Evolutionary conservation across 2,797 vertebrate genomes (phyloP).

Genomic region (Betta splendens): DNA sequence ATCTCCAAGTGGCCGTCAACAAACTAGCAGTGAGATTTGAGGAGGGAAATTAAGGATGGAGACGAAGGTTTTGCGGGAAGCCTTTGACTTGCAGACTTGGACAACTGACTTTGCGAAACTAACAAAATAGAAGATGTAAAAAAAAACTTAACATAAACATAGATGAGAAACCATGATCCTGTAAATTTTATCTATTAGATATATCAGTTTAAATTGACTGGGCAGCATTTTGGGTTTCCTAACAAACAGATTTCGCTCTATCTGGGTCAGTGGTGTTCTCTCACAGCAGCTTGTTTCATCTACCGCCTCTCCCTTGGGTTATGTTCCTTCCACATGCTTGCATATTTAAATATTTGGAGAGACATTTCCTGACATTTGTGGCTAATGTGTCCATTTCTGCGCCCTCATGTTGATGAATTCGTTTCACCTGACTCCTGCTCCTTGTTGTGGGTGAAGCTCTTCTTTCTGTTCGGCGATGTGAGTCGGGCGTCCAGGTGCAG

Average conservation of each 20-base stretch:
- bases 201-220: conserved; percentile 3
- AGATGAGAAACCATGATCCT: neutral
- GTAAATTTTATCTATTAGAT: neutral
- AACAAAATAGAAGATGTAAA: conserved; percentile 2
- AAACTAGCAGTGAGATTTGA: conserved; percentile 35
- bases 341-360: conserved; percentile 27
- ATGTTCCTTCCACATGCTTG: conserved; percentile 16
- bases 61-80: conserved; percentile 10
- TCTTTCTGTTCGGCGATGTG: conserved; percentile 19
- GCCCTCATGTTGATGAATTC: neutral
- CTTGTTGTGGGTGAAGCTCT: conserved; percentile 16
- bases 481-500: conserved; percentile 11
- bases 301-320: conserved; percentile 13
- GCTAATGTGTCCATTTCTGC: conserved; percentile 4
- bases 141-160: conserved; percentile 1
- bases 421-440: conserved; percentile 5
- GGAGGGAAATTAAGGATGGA: conserved; percentile 25
- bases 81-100: conserved; percentile 30
- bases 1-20: conserved; percentile 29
- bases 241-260: conserved; percentile 27
- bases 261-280: conserved; percentile 35
- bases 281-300: conserved; percentile 22
- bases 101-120: neutral
- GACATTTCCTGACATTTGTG: conserved; percentile 22
- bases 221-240: conserved; percentile 1